Evolutionary conservation across 2,888 invertebrate genomes (phyloP).

Genomic region (Cataglyphis cursor): DNA sequence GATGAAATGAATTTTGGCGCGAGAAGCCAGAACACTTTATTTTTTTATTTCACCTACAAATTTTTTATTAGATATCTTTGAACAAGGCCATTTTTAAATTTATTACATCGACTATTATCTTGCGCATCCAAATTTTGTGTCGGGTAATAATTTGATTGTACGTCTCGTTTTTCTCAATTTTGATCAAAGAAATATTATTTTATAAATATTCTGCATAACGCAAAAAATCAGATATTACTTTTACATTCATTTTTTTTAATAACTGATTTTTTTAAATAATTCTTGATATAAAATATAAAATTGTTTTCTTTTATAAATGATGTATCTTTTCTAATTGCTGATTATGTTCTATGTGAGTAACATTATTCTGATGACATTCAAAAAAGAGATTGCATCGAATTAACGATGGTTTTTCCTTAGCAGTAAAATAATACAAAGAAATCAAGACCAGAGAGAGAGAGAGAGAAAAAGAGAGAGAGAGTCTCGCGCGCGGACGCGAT

Average conservation of each 20-base stretch:
- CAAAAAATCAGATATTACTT: neutral
- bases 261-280: neutral
- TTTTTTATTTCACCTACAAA: neutral
- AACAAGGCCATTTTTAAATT: neutral
- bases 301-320: neutral
- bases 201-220: neutral
- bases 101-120: neutral
- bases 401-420: neutral
- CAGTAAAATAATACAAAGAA: neutral
- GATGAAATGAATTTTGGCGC: neutral
- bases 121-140: neutral
- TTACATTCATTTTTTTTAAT: neutral
- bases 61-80: neutral
- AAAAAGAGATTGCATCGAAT: neutral
- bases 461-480: neutral
- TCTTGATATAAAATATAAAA: neutral
- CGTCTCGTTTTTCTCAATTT: neutral
- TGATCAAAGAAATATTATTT: neutral
- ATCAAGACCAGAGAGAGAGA: slow-evolving; percentile 31
- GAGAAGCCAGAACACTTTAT: neutral
- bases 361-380: neutral
- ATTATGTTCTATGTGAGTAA: neutral
- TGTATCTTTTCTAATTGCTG: neutral
- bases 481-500: slow-evolving; percentile 42
- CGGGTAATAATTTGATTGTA: neutral